Base-by-base conservation (phyloP, 2,888 invertebrate genomes). In the Diplazon laetatorius region DNA sequence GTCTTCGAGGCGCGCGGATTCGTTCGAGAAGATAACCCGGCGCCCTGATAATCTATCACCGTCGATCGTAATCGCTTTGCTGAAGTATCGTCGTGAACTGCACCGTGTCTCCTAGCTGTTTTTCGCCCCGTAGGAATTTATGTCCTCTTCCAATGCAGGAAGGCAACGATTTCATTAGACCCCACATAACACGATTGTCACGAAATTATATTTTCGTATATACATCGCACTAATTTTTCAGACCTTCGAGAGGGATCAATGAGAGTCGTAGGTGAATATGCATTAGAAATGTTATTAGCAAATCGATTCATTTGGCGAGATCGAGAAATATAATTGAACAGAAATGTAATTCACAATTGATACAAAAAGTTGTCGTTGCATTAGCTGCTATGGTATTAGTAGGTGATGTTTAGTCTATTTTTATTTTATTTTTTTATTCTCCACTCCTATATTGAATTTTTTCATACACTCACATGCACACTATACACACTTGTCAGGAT, bases 251-350 rank as follows among this genome's bases (percentile, higher is more conserved):
- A 30, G n/a, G 46, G 46, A 63, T 63, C 18, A 59, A 16, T 39
- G 63, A 22, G 20, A 50, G 66, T 42, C 48, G 55, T 75, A 57
- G 71, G 75, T 71, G 71, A 71, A 59, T 30, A 74, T 35, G 59
- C 59, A 60, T 39, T 48, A 42, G 22, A 48, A 66, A 72, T 72
- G 75, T 63, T 12, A 42, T 66, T 69, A 71, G 37, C n/a, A 72
- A 79, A 79, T 79, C 76, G 76, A 79, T 79, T 78, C 72, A 72
- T 63, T 30, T 57, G 55, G 20, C 50, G 65, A 57, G 66, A 77
- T 79, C 76, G 68, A 76, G n/a, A n/a, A n/a, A n/a, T n/a, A n/a
- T n/a, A n/a, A n/a, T n/a, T n/a, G n/a, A n/a, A n/a, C n/a, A n/a
- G n/a, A n/a, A n/a, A n/a, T n/a, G n/a, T n/a, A n/a, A n/a, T n/a